A percentile compares a stretch with the other conserved stretches of the same genome.
Evolutionary conservation across 2,797 vertebrate species (phyloP).

Genomic region (Naso thynnoides): DNA sequence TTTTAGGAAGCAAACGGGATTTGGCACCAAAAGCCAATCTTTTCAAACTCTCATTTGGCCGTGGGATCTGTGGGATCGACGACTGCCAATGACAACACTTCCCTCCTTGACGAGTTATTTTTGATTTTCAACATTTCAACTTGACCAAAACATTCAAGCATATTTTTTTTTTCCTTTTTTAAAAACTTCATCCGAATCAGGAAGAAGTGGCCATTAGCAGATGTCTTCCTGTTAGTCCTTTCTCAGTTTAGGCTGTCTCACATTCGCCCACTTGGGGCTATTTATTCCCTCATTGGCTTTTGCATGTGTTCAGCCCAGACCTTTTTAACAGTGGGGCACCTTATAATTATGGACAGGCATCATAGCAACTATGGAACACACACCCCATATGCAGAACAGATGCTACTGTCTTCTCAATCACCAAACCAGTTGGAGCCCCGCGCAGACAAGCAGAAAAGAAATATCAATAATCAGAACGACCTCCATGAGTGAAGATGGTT

Average conservation of each 20-base stretch:
- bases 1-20: constrained; percentile 67
- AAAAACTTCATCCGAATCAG: constrained; percentile 56
- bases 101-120: constrained; percentile 75
- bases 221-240: constrained; percentile 80
- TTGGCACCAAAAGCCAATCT: constrained; percentile 71
- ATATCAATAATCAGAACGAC: constrained; percentile 51
- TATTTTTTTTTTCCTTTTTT: constrained; percentile 64
- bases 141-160: constrained; percentile 68
- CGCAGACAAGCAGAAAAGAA: constrained; percentile 24
- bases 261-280: constrained; percentile 79
- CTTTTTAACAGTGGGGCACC: constrained; percentile 74
- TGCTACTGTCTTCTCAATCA: constrained; percentile 64
- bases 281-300: constrained; percentile 76
- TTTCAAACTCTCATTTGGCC: constrained; percentile 70
- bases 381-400: constrained; percentile 78
- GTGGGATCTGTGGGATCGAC: constrained; percentile 58
- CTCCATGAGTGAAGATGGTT: constrained; percentile 16
- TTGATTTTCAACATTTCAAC: constrained; percentile 69
- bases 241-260: constrained; percentile 76
- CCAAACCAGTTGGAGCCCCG: constrained; percentile 48
- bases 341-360: constrained; percentile 82
- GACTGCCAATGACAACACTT: constrained; percentile 79
- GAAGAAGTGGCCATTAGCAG: constrained; percentile 73
- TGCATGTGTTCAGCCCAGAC: constrained; percentile 76
- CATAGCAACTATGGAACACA: constrained; percentile 63